Base-by-base conservation (phyloP, 1,140 invertebrate species). In the Callitettix versicolor region DNA sequence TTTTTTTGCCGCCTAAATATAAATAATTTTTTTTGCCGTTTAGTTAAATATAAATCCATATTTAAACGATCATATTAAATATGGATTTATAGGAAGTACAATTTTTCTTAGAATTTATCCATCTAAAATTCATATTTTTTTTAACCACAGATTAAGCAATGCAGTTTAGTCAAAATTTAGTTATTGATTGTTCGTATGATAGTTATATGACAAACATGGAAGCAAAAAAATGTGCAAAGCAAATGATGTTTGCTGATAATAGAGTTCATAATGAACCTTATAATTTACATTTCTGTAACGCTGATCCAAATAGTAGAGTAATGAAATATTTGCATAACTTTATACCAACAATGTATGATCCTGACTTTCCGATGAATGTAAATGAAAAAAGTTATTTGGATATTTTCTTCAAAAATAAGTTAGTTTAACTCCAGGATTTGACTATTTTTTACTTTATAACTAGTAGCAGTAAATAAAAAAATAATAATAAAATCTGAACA, bases 351-450 rank as follows among this genome's bases (percentile, higher is more conserved):
- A 48, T 91, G 49, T 71, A 80, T 43, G 77, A 88, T 50, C 68
- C 72, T 12, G 77, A 79, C 64, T 91, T 83, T 68, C 86, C 88
- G n/a, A 58, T 89, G 14, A 79, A 83, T 62, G 65, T 90, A 3
- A 82, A 82, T 34, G 67, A 74, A 36, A 64, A 86, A 68, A 85
- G 82, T 64, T 95, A 92, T 70, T 72, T 91, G 21, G 83, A 95
- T 60, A n/a, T 88, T 11, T 95, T 88, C 72, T 83, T 87, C 1
- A 86, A 79, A 68, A 71, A 88, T 9, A 75, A 85, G 57, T 69
- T 96, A 18, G 83, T 95, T 1, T 95, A 95, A 69, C 71, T 96
- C n/a, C n/a, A n/a, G n/a, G n/a, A n/a, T n/a, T n/a, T n/a, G n/a
- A n/a, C n/a, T n/a, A n/a, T n/a, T n/a, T n/a, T n/a, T n/a, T n/a